phyloP scores from a whole-genome alignment of 2,113 vertebrate genomes.

The Rhynchomys soricoides region DNA sequence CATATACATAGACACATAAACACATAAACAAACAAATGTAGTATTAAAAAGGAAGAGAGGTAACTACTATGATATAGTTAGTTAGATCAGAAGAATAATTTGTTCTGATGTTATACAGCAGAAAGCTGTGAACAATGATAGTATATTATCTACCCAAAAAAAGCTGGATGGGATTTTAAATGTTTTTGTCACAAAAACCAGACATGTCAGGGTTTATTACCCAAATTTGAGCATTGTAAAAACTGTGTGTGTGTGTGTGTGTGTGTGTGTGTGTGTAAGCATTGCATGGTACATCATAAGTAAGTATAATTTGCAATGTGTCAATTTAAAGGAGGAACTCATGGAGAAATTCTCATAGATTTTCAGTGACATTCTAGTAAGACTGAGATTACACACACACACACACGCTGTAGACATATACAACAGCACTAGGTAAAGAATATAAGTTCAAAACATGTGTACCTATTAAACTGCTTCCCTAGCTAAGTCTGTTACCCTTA shows the following conservation, averaged over 20 bases:
- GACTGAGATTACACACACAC: not conserved
- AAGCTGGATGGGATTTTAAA: not conserved
- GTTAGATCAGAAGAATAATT: not conserved
- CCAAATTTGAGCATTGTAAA: not conserved
- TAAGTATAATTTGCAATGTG: not conserved
- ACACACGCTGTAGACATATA: not conserved
- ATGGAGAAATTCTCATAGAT: not conserved
- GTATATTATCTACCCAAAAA: not conserved
- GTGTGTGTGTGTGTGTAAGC: not conserved
- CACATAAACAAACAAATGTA: not conserved
- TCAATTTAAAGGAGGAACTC: not conserved
- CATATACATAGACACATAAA: no score
- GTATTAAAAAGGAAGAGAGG: not conserved
- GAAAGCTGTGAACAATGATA: not conserved
- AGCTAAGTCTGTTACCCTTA: not conserved
- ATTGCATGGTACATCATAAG: not conserved
- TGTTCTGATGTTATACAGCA: not conserved
- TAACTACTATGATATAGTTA: not conserved
- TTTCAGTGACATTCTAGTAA: conserved; percentile 41
- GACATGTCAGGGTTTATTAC: not conserved
- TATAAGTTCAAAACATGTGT: not conserved
- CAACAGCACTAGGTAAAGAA: not conserved
- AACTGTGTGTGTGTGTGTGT: not conserved
- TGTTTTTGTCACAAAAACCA: not conserved
- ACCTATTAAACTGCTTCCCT: not conserved